A percentile compares a stretch with the other conserved stretches of the same genome.
These are phyloP conservation scores for Anastrepha obliqua DNA, from an alignment of 1,140 invertebrate species.

Conservation along the genomic window DNA sequence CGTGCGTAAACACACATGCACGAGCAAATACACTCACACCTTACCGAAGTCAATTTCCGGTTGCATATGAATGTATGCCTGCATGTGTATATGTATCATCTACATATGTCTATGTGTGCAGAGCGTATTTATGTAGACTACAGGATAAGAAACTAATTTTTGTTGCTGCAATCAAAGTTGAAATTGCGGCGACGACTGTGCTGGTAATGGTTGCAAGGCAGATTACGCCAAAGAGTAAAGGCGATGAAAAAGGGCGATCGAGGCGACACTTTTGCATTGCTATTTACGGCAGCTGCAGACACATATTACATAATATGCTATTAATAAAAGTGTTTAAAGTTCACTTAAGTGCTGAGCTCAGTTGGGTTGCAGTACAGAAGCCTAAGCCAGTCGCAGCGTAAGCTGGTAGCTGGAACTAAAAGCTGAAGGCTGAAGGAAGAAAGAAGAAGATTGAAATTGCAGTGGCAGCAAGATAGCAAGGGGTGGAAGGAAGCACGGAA, in stretches of 20 bases:
- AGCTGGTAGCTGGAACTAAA: background rate
- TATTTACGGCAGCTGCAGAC: background rate
- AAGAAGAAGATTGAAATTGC: conserved; percentile 48
- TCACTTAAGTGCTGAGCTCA: conserved; percentile 69
- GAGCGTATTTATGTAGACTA: background rate
- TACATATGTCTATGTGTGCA: background rate
- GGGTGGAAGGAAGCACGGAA: conserved; percentile 46
- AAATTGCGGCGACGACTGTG: conserved; percentile 11
- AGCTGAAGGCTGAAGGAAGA: background rate
- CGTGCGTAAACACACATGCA: background rate
- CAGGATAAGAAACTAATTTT: conserved; percentile 20
- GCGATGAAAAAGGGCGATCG: conserved; percentile 6
- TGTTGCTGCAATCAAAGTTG: conserved; percentile 39
- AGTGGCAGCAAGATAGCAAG: no score
- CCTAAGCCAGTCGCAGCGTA: background rate
- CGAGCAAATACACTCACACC: background rate
- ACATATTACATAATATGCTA: conserved; percentile 63
- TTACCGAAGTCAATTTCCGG: conserved; percentile 21
- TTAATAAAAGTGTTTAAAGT: conserved; percentile 75
- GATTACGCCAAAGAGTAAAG: background rate
- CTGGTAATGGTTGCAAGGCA: background rate
- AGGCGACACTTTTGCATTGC: background rate
- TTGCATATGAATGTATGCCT: background rate
- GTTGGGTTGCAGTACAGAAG: background rate
- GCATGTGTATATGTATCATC: background rate